Conservation (phyloP, 2,797 vertebrate genomes). For the Pitangus sulphuratus region DNA sequence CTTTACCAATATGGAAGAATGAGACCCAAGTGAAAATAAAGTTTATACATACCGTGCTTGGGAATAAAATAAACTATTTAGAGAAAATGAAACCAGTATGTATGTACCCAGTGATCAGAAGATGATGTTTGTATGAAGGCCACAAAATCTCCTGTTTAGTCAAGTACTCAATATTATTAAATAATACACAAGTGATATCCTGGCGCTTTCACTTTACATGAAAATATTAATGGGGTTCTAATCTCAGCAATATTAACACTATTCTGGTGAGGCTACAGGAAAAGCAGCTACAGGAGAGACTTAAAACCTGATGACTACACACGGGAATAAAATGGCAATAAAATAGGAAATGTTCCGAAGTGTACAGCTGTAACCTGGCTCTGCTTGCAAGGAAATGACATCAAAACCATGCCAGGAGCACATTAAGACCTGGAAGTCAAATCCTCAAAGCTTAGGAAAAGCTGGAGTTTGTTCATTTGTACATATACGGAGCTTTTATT, state of each 20-base stretch:
- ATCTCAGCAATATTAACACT: background rate
- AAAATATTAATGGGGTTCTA: background rate
- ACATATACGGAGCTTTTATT: constrained; percentile 14
- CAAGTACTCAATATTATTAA: background rate
- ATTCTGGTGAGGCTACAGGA: background rate
- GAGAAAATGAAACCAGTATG: background rate
- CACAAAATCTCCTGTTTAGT: background rate
- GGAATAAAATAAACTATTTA: background rate
- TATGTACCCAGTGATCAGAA: background rate
- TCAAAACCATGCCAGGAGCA: constrained; percentile 37
- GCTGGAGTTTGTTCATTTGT: background rate
- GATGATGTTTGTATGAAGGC: background rate
- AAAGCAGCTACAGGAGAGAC: background rate
- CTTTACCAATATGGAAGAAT: background rate
- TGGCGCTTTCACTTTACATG: background rate
- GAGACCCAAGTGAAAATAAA: background rate
- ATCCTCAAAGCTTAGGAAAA: constrained; percentile 55
- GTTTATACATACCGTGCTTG: background rate
- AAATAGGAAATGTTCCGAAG: constrained; percentile 25
- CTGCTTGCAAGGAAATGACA: constrained; percentile 56
- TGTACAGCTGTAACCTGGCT: constrained; percentile 9
- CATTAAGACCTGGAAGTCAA: constrained; percentile 46
- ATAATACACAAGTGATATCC: background rate
- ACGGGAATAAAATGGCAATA: background rate
- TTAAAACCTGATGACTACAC: background rate